Evolutionary conservation across 2,797 vertebrate species (phyloP).

Genomic region (Cryptoblepharus egeriae): DNA sequence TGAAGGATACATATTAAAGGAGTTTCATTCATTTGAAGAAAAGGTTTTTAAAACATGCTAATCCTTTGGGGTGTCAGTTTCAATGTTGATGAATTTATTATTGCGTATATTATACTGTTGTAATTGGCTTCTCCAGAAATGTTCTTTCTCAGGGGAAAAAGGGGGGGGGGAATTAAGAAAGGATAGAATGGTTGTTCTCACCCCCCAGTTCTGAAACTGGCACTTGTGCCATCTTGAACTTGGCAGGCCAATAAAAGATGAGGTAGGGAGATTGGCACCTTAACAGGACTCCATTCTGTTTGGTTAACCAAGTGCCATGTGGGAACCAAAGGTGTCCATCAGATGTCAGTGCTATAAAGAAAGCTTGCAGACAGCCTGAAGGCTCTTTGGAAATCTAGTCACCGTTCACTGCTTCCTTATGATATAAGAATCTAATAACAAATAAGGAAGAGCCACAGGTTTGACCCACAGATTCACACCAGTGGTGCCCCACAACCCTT

Average conservation of each 20-base stretch:
- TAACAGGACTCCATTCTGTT: background rate
- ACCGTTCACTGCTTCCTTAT: background rate
- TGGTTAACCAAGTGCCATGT: background rate
- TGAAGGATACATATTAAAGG: background rate
- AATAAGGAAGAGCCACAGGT: background rate
- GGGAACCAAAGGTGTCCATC: constrained; percentile 22
- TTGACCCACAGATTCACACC: background rate
- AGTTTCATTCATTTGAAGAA: background rate
- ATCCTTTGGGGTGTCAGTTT: constrained; percentile 40
- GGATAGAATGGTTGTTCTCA: background rate
- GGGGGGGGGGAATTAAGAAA: no score
- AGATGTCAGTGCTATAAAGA: constrained; percentile 1
- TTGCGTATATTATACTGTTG: constrained; percentile 45
- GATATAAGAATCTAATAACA: background rate
- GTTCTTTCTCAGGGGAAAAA: background rate
- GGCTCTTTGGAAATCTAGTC: fast-evolving
- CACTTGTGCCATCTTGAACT: background rate
- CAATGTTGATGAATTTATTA: constrained; percentile 27
- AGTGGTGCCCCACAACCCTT: background rate
- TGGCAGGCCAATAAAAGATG: constrained; percentile 19
- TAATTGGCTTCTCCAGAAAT: constrained; percentile 41
- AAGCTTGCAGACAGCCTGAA: background rate
- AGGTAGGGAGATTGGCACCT: fast-evolving
- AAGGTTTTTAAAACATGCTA: background rate
- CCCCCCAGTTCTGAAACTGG: constrained; percentile 36